phyloP scores from a whole-genome alignment of 2,113 vertebrate genomes.

The Taurulus bubalis region DNA sequence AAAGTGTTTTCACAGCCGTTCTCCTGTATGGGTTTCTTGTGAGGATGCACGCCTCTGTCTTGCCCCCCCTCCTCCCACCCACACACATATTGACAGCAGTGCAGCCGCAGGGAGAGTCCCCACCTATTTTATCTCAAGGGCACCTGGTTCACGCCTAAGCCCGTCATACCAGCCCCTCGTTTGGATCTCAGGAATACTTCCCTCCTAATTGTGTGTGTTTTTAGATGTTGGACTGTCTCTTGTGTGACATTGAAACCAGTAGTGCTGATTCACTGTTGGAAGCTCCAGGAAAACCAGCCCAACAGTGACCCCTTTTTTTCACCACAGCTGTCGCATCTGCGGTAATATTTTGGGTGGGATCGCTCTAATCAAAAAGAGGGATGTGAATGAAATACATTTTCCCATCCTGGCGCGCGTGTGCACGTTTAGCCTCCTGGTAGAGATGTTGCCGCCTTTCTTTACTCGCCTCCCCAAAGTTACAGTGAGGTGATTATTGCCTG shows the following conservation, averaged over 20 bases:
- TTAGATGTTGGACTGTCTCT: neutral
- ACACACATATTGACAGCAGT: neutral
- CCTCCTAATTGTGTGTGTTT: neutral
- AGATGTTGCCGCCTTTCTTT: neutral
- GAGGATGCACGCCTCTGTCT: neutral
- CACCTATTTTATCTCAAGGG: constrained; percentile 59
- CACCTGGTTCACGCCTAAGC: constrained; percentile 20
- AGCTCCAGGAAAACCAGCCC: too few relatives aligned
- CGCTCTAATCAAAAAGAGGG: neutral
- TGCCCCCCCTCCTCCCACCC: neutral
- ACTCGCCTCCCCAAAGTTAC: neutral
- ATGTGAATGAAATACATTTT: neutral
- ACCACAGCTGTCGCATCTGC: neutral
- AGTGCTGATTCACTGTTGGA: neutral
- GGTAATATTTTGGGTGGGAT: neutral
- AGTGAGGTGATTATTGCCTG: constrained; percentile 34
- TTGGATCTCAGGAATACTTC: constrained; percentile 12
- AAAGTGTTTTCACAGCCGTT: neutral
- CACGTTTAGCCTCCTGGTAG: neutral
- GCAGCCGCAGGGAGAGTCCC: constrained; percentile 14
- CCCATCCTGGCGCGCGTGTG: neutral
- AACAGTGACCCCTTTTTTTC: neutral
- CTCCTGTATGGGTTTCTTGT: neutral
- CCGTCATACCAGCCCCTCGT: neutral
- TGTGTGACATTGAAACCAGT: neutral